These are phyloP conservation scores for Calidris pugnax DNA, from an alignment of 2,113 vertebrate genomes.

Conservation along the genomic window DNA sequence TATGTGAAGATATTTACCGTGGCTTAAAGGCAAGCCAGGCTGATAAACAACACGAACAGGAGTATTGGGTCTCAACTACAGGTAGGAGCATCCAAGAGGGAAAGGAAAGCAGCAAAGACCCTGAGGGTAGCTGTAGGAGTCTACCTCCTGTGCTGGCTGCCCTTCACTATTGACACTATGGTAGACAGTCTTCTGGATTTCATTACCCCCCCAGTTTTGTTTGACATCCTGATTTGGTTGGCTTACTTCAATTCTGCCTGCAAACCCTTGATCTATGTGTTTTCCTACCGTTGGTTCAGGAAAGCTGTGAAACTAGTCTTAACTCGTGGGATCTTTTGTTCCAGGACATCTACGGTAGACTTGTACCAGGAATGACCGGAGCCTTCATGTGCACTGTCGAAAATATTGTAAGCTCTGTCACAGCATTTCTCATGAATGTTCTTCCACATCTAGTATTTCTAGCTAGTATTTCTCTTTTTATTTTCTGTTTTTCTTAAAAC, in stretches of 20 bases:
- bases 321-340: conserved; percentile 22
- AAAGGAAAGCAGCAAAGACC: conserved; percentile 68
- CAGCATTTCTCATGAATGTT: neutral
- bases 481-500: neutral
- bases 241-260: conserved; percentile 69
- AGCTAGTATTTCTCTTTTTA: neutral
- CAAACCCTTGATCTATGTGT: conserved; percentile 67
- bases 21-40: conserved; percentile 53
- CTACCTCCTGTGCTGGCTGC: conserved; percentile 62
- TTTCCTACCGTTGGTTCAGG: conserved; percentile 64
- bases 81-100: neutral
- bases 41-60: conserved; percentile 24
- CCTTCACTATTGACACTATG: conserved; percentile 46
- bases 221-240: conserved; percentile 67
- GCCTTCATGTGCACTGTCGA: neutral
- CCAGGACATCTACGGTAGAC: neutral
- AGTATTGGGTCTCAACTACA: neutral
- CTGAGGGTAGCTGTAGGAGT: conserved; percentile 53
- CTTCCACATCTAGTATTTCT: neutral
- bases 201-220: conserved; percentile 39
- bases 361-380: conserved; percentile 50
- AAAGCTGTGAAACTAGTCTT: conserved; percentile 61
- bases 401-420: neutral
- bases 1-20: conserved; percentile 69
- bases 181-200: conserved; percentile 57